Conservation (phyloP, 2,888 invertebrate genomes). For the Gnatocerus cornutus region DNA sequence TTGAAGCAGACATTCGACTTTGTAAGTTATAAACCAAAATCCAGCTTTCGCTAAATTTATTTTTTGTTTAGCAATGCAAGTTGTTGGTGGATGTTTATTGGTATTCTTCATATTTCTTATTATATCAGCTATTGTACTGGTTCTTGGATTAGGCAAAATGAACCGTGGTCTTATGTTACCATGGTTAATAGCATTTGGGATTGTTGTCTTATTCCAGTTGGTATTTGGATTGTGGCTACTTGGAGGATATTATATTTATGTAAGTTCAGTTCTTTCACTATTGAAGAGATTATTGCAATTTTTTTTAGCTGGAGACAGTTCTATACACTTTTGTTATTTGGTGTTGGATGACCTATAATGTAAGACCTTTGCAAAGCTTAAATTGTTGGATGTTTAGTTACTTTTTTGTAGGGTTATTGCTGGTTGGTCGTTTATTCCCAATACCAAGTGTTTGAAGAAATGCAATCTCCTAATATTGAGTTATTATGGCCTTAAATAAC, state of each 20-base stretch:
- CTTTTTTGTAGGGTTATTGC: constrained; percentile 83
- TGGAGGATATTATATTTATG: constrained; percentile 93
- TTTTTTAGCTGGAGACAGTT: constrained; percentile 83
- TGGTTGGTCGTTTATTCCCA: constrained; percentile 90
- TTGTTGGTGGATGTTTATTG: constrained; percentile 79
- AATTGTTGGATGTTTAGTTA: too few species aligned
- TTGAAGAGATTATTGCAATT: not conserved
- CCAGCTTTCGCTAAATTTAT: not conserved
- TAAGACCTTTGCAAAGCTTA: constrained; percentile 72
- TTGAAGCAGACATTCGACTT: constrained; percentile 87
- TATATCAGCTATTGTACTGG: constrained; percentile 75
- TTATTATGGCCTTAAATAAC: constrained; percentile 77
- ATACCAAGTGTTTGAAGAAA: constrained; percentile 84
- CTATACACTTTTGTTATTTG: constrained; percentile 84
- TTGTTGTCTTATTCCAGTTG: constrained; percentile 83
- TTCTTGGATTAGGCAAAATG: constrained; percentile 78
- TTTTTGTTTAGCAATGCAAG: constrained; percentile 78
- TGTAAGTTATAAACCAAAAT: constrained; percentile 81
- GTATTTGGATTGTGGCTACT: constrained; percentile 89
- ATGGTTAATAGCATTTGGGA: constrained; percentile 82
- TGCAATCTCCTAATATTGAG: constrained; percentile 92
- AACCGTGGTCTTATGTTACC: constrained; percentile 88
- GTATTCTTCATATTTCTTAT: constrained; percentile 75
- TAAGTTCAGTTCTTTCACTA: constrained; percentile 72
- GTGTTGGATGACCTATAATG: constrained; percentile 90